Evolutionary conservation across 2,113 vertebrate species (phyloP).

Genomic region (Elanoides forficatus): DNA sequence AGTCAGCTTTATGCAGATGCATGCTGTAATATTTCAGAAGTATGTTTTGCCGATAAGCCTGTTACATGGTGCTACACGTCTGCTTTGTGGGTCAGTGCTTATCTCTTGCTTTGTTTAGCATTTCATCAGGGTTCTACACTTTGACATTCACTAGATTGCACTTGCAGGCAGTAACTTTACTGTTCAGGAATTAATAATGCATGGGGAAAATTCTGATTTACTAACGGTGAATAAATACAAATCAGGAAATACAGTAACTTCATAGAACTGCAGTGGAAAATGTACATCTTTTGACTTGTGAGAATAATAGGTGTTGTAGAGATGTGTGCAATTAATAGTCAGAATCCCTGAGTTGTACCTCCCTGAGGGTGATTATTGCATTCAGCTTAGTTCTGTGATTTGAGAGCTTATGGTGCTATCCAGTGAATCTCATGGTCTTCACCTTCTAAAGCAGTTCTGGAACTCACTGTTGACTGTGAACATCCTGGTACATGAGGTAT

Average conservation of each 20-base stretch:
- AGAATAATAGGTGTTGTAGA: neutral
- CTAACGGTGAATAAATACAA: neutral
- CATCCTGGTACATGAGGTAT: neutral
- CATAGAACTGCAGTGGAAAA: neutral
- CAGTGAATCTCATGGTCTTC: neutral
- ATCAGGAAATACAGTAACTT: neutral
- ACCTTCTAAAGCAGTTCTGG: neutral
- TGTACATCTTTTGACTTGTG: neutral
- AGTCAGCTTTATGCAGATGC: neutral
- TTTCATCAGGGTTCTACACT: neutral
- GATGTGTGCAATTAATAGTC: neutral
- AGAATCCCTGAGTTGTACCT: neutral
- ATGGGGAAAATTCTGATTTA: neutral
- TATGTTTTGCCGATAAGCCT: neutral
- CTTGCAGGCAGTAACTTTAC: neutral
- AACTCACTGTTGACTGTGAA: neutral
- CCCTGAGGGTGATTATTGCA: neutral
- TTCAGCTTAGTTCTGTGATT: neutral
- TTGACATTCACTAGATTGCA: neutral
- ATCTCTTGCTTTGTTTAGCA: conserved; percentile 14
- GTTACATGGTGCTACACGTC: neutral
- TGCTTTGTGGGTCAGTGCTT: neutral
- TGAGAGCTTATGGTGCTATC: fast-evolving
- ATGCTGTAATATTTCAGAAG: neutral
- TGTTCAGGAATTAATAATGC: neutral